Evolutionary conservation across 2,113 vertebrate species (phyloP).

Genomic region (Paramisgurnus dabryanus): DNA sequence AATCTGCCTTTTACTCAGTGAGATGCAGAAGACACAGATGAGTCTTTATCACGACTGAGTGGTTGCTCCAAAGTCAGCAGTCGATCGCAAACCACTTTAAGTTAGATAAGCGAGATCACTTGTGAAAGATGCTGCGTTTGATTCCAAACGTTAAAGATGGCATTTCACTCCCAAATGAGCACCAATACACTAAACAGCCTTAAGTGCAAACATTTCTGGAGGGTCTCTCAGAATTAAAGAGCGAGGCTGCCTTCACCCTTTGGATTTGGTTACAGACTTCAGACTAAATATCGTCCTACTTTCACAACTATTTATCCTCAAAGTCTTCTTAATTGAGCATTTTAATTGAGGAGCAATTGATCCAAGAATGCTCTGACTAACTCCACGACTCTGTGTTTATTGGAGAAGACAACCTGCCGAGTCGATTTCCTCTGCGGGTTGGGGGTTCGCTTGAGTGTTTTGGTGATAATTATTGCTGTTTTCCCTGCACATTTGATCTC

Average conservation of each 20-base stretch:
- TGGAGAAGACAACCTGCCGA: slow-evolving; percentile 31
- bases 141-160: too few relatives aligned
- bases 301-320: slow-evolving; percentile 24
- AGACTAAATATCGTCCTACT: background rate
- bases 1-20: slow-evolving; percentile 38
- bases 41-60: slow-evolving; percentile 19
- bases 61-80: slow-evolving; percentile 32
- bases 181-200: background rate
- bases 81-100: slow-evolving; percentile 43
- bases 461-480: slow-evolving; percentile 39
- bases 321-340: slow-evolving; percentile 47
- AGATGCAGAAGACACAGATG: slow-evolving; percentile 10
- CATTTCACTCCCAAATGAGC: background rate
- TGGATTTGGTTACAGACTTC: background rate
- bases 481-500: slow-evolving; percentile 35
- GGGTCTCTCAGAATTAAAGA: background rate
- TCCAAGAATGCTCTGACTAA: slow-evolving; percentile 26
- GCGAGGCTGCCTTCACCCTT: background rate
- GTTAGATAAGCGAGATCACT: slow-evolving; percentile 29
- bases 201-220: background rate
- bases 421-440: slow-evolving; percentile 18
- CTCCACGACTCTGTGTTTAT: slow-evolving; percentile 22
- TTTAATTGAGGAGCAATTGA: slow-evolving; percentile 52
- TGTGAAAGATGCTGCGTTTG: background rate
- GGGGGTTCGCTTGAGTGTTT: slow-evolving; percentile 33